Evolutionary conservation across 1,140 invertebrate genomes (phyloP).

Genomic region (Bradysia coprophila): DNA sequence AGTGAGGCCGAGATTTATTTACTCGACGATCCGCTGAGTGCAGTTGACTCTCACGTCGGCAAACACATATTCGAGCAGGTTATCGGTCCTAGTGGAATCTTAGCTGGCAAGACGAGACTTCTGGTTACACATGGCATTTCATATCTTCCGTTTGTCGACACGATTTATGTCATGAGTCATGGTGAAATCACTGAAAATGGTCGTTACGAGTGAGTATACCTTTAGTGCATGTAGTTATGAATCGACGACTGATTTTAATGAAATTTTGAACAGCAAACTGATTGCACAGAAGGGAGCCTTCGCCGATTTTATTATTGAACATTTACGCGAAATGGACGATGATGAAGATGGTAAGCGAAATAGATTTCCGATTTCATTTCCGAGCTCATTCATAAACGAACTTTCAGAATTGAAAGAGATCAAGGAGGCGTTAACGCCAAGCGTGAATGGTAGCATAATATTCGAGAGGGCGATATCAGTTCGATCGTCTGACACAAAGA

Average conservation of each 20-base stretch:
- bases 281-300: slow-evolving; percentile 64
- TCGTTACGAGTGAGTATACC: slow-evolving; percentile 42
- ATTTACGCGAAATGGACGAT: slow-evolving; percentile 44
- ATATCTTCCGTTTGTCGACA: slow-evolving; percentile 50
- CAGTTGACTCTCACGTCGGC: slow-evolving; percentile 42
- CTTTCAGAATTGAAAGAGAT: not conserved
- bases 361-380: not conserved
- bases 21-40: slow-evolving; percentile 50
- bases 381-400: not conserved
- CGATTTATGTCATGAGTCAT: slow-evolving; percentile 51
- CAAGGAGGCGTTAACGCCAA: not conserved
- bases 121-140: slow-evolving; percentile 48
- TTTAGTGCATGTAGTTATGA: no score
- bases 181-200: slow-evolving; percentile 68
- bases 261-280: slow-evolving; percentile 62
- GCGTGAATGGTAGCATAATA: not conserved
- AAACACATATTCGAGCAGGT: slow-evolving; percentile 17
- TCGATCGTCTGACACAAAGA: no score
- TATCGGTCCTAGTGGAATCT: slow-evolving; percentile 18
- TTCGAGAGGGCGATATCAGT: not conserved
- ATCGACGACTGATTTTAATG: no score
- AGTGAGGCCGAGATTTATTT: slow-evolving; percentile 45
- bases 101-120: slow-evolving; percentile 31
- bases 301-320: slow-evolving; percentile 62
- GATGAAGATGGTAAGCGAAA: slow-evolving; percentile 24